phyloP scores from a whole-genome alignment of 2,797 vertebrate genomes.

The Xiphophorus birchmanni region DNA sequence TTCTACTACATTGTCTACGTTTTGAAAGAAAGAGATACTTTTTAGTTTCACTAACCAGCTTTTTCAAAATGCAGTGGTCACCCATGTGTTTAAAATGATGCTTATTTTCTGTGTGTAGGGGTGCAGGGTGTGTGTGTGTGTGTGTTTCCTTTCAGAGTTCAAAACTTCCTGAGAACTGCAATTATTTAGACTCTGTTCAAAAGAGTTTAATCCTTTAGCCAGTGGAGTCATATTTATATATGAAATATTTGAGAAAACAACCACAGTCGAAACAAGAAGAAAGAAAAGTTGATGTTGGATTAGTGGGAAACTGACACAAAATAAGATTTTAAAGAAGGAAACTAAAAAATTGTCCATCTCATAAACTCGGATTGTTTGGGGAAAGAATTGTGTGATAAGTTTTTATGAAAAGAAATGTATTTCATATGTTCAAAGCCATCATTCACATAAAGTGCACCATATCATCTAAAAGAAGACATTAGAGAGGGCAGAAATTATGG shows the following conservation, averaged over 20 bases:
- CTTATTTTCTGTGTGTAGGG: slow-evolving; percentile 19
- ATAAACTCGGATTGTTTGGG: slow-evolving; percentile 40
- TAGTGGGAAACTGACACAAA: slow-evolving; percentile 56
- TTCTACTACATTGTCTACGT: background rate
- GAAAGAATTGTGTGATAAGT: slow-evolving; percentile 45
- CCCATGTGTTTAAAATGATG: slow-evolving; percentile 27
- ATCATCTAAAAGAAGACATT: slow-evolving; percentile 30
- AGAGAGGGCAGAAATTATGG: slow-evolving; percentile 47
- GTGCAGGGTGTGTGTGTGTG: background rate
- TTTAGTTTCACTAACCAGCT: background rate
- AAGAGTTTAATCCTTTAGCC: slow-evolving; percentile 32
- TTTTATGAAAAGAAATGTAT: slow-evolving; percentile 48
- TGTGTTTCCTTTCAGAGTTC: background rate
- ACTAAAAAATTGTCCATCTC: slow-evolving; percentile 46
- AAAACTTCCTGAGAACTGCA: slow-evolving; percentile 7
- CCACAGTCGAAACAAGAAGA: slow-evolving; percentile 30
- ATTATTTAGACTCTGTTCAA: slow-evolving; percentile 11
- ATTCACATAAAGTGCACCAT: slow-evolving; percentile 19
- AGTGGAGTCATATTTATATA: too few relatives aligned
- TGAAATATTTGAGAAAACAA: slow-evolving; percentile 14
- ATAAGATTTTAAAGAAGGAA: slow-evolving; percentile 53
- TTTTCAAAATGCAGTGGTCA: background rate
- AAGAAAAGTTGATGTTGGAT: slow-evolving; percentile 56
- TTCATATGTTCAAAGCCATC: slow-evolving; percentile 47
- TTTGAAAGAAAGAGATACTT: background rate